These are phyloP conservation scores for Scaptodrosophila latifasciaeformis DNA, from an alignment of 2,888 invertebrate genomes.

Conservation along the genomic window DNA sequence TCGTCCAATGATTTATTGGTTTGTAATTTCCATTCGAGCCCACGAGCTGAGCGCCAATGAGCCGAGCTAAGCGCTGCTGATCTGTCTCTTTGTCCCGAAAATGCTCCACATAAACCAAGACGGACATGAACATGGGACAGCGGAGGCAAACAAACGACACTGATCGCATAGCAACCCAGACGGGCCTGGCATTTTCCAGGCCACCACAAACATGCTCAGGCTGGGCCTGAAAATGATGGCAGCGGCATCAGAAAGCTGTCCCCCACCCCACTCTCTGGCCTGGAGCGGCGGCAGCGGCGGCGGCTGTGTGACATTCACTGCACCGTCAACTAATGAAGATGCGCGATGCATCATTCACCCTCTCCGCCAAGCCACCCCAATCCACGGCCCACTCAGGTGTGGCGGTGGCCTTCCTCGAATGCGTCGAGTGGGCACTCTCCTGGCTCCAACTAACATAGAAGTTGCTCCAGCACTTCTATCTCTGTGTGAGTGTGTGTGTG, in stretches of 20 bases:
- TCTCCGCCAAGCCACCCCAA: slow-evolving; percentile 23
- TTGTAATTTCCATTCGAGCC: slow-evolving; percentile 64
- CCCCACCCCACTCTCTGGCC: too few species aligned
- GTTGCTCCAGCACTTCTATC: background rate
- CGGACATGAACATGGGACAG: slow-evolving; percentile 60
- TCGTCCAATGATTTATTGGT: slow-evolving; percentile 58
- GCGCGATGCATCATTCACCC: slow-evolving; percentile 64
- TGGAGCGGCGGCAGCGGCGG: too few species aligned
- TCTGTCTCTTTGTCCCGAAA: slow-evolving; percentile 7
- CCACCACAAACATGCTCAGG: slow-evolving; percentile 37
- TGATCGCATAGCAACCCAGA: slow-evolving; percentile 37
- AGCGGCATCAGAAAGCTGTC: slow-evolving; percentile 1
- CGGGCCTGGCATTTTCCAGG: slow-evolving; percentile 17
- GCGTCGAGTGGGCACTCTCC: background rate
- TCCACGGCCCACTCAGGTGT: slow-evolving; percentile 8
- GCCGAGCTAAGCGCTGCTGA: slow-evolving; percentile 24
- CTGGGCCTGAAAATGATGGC: slow-evolving; percentile 59
- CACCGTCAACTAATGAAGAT: slow-evolving; percentile 65
- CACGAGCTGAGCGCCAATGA: slow-evolving; percentile 60
- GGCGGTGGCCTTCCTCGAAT: slow-evolving; percentile 1
- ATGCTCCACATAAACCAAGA: slow-evolving; percentile 32
- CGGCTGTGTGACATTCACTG: slow-evolving; percentile 37
- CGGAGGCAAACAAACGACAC: slow-evolving; percentile 60
- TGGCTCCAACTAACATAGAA: background rate
- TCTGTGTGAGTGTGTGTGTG: slow-evolving; percentile 10